These are phyloP conservation scores for Grallaria varia DNA, from an alignment of 2,113 vertebrate genomes.

Conservation along the genomic window DNA sequence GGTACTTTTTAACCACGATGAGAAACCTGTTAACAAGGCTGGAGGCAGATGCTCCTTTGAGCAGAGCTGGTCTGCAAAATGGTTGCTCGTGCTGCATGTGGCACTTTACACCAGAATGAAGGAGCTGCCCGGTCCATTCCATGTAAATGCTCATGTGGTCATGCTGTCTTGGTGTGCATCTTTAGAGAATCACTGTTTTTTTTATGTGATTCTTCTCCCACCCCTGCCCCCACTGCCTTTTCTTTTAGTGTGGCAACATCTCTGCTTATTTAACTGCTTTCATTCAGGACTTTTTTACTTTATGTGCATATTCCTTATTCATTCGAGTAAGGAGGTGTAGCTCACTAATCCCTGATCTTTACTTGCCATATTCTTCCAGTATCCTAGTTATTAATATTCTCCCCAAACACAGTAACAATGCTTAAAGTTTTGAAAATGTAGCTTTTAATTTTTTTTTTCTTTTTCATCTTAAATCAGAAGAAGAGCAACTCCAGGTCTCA, in stretches of 20 bases:
- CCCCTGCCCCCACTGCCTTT: neutral
- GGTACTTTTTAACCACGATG: neutral
- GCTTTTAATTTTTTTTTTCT: too few relatives aligned
- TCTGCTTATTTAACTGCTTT: neutral
- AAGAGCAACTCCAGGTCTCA: neutral
- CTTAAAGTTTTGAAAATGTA: neutral
- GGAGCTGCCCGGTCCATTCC: accelerated
- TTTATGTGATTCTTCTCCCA: neutral
- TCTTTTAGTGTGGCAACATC: neutral
- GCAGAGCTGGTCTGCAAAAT: neutral
- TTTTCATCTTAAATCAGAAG: too few relatives aligned
- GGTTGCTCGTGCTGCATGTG: neutral
- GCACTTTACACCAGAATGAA: neutral
- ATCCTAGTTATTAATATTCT: neutral
- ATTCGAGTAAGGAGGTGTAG: neutral
- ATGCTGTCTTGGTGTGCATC: neutral
- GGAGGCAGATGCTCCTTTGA: neutral
- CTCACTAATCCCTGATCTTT: neutral
- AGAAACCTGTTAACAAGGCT: neutral
- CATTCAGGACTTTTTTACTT: neutral
- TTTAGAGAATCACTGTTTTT: too few relatives aligned
- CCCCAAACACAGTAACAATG: neutral
- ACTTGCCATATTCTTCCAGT: neutral
- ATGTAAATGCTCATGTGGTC: neutral
- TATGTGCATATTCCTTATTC: neutral